A percentile compares a stretch with the other conserved stretches of the same genome.
phyloP scores from a whole-genome alignment of 2,113 vertebrate genomes.

The Pollimyrus isidori region DNA sequence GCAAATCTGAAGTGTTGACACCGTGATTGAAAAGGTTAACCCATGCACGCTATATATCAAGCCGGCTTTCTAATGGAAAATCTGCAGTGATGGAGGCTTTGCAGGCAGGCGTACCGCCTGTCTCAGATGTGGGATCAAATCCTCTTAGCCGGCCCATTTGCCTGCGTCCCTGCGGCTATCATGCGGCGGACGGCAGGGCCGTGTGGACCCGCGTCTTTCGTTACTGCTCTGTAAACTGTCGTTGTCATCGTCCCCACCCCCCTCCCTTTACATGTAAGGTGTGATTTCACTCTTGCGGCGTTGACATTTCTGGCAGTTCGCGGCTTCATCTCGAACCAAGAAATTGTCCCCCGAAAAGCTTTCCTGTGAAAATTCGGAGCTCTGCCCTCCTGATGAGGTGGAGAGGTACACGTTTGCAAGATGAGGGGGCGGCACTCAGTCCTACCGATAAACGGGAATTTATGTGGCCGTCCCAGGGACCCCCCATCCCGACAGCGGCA shows the following conservation, averaged over 20 bases:
- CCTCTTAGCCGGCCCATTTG: slow-evolving; percentile 95
- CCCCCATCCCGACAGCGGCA: not conserved
- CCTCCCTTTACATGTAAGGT: not conserved
- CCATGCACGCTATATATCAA: slow-evolving; percentile 85
- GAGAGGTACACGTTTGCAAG: not conserved
- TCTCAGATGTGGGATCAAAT: slow-evolving; percentile 96
- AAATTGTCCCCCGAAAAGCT: not conserved
- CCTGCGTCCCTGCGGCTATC: slow-evolving; percentile 97
- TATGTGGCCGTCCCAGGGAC: not conserved
- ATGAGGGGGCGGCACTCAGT: not conserved
- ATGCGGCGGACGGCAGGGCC: slow-evolving; percentile 76
- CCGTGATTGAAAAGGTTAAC: slow-evolving; percentile 86
- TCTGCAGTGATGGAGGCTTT: slow-evolving; percentile 75
- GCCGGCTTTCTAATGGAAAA: slow-evolving; percentile 83
- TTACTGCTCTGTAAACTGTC: not conserved
- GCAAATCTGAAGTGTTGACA: slow-evolving; percentile 86
- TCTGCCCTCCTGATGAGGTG: not conserved
- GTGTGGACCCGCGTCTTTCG: slow-evolving; percentile 35
- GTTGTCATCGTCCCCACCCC: not conserved
- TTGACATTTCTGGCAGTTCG: not conserved
- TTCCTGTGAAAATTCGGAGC: not conserved
- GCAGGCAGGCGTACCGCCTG: slow-evolving; percentile 82
- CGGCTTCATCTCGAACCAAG: not conserved
- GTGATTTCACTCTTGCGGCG: not conserved
- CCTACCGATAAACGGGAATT: not conserved